A percentile compares a stretch with the other conserved stretches of the same genome.
Evolutionary conservation across 2,113 vertebrate species (phyloP).

Genomic region (Varanus salvator): DNA sequence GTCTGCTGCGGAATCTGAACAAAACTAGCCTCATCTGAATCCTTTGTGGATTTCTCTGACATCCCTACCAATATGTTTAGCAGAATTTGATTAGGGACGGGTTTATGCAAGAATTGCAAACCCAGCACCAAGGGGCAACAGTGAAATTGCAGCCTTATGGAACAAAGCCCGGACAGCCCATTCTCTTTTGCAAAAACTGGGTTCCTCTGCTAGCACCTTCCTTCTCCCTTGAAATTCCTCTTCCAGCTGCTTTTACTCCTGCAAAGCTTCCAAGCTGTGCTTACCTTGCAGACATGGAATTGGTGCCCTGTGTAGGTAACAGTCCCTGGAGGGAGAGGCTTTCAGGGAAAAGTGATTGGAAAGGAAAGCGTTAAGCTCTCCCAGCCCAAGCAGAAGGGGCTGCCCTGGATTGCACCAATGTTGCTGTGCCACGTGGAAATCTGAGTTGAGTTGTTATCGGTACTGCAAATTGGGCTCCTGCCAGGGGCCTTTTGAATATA

Average conservation of each 20-base stretch:
- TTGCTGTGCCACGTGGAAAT: not conserved
- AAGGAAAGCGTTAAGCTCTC: not conserved
- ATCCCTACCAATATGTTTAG: not conserved
- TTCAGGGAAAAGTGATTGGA: not conserved
- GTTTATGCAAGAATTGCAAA: not conserved
- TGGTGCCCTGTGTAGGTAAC: not conserved
- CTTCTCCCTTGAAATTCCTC: not conserved
- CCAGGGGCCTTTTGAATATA: conserved; percentile 58
- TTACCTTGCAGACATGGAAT: not conserved
- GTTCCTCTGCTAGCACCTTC: not conserved
- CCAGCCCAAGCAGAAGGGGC: not conserved
- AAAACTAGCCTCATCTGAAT: too few relatives aligned
- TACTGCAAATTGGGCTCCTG: not conserved
- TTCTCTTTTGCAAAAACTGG: not conserved
- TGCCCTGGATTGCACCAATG: not conserved
- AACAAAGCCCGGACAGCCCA: not conserved
- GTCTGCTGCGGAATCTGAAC: too few relatives aligned
- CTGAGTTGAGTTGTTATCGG: not conserved
- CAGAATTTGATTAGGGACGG: not conserved
- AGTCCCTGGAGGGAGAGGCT: not conserved
- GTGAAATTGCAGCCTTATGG: not conserved
- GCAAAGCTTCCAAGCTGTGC: not conserved
- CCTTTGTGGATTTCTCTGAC: too few relatives aligned
- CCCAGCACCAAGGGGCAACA: not conserved
- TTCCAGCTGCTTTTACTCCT: not conserved